Evolutionary conservation across 2,113 vertebrate genomes (phyloP).

Genomic region (Galbula dea): DNA sequence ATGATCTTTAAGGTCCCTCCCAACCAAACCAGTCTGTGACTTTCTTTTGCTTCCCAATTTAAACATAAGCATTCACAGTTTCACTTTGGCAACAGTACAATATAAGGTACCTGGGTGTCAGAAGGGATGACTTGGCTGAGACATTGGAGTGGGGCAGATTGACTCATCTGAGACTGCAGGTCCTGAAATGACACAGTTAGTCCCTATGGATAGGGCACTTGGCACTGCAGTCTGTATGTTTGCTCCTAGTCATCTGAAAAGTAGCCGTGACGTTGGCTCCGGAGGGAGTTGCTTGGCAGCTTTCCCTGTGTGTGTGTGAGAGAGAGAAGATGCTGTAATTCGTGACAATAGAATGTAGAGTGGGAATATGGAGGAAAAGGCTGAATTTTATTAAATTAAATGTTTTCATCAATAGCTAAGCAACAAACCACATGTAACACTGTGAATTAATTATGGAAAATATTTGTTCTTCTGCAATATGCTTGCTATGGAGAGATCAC

Average conservation of each 20-base stretch:
- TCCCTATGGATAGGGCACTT: neutral
- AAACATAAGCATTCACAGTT: neutral
- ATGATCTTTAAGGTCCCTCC: too few species aligned
- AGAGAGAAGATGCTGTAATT: constrained; percentile 22
- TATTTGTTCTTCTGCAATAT: neutral
- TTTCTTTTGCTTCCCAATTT: neutral
- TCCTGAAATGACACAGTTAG: neutral
- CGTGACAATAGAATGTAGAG: neutral
- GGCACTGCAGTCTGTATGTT: neutral
- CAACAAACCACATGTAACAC: neutral
- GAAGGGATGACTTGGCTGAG: neutral
- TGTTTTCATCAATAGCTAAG: constrained; percentile 39
- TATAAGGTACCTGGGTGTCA: neutral
- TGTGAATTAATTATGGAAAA: constrained; percentile 25
- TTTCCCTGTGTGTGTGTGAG: neutral
- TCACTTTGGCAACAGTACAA: neutral
- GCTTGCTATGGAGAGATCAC: neutral
- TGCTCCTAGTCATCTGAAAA: neutral
- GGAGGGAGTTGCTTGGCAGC: constrained; percentile 33
- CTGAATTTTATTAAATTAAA: constrained; percentile 37
- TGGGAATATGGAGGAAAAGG: neutral
- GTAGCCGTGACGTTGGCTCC: neutral
- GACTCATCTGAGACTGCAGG: neutral
- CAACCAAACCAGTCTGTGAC: too few species aligned
- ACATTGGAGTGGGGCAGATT: neutral